phyloP scores from a whole-genome alignment of 2,113 vertebrate genomes.

The Melozone crissalis region DNA sequence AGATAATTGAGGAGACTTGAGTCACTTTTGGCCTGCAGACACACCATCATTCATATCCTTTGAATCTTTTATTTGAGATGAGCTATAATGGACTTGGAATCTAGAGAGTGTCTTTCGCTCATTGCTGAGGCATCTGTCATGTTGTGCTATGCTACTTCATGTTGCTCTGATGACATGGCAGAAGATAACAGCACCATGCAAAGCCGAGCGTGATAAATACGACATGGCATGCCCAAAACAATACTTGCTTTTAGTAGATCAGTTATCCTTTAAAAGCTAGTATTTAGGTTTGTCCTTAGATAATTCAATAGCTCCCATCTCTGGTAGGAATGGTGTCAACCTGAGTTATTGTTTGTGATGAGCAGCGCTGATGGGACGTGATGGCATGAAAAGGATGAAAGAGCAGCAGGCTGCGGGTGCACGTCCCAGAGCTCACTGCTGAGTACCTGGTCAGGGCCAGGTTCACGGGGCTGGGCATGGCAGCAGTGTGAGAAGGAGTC shows the following conservation, averaged over 20 bases:
- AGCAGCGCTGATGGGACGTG: conserved; percentile 52
- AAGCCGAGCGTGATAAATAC: conserved; percentile 49
- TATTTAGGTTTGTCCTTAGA: conserved; percentile 71
- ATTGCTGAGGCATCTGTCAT: conserved; percentile 55
- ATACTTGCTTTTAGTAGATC: conserved; percentile 67
- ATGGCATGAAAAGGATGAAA: conserved; percentile 47
- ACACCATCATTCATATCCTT: conserved; percentile 21
- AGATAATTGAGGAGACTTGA: conserved; percentile 9
- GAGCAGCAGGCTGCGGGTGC: not conserved
- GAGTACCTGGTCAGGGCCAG: not conserved
- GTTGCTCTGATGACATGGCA: conserved; percentile 30
- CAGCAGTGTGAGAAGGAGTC: not conserved
- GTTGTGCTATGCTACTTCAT: not conserved
- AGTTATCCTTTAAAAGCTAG: conserved; percentile 68
- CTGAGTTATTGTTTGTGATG: conserved; percentile 63
- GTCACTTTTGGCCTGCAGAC: conserved; percentile 44
- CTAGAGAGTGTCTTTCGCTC: conserved; percentile 47
- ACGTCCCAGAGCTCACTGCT: not conserved
- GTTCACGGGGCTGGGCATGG: not conserved
- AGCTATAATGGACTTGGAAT: conserved; percentile 25
- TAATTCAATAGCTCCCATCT: conserved; percentile 66
- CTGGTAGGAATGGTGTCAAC: conserved; percentile 58
- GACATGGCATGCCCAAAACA: conserved; percentile 56
- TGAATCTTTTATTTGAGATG: conserved; percentile 57
- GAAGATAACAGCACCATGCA: conserved; percentile 19